Conservation (phyloP, 2,113 vertebrate genomes). For the Thermophis baileyi region DNA sequence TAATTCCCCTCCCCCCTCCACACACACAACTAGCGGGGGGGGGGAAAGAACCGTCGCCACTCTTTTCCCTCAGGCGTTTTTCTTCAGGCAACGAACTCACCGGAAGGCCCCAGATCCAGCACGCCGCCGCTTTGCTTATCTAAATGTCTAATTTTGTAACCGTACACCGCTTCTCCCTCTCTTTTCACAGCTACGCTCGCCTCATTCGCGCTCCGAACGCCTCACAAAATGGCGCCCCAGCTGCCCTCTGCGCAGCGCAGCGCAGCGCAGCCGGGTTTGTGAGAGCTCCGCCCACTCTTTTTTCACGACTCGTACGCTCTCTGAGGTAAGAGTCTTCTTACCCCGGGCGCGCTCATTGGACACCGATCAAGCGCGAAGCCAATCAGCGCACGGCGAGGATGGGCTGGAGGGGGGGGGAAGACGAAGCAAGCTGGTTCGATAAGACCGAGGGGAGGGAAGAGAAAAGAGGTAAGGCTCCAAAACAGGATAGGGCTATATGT, state of each 20-base stretch:
- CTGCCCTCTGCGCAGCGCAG: constrained; percentile 57
- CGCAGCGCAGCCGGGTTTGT: constrained; percentile 41
- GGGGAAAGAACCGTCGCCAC: not conserved
- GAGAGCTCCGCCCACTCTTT: constrained; percentile 6
- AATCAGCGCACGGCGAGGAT: not conserved
- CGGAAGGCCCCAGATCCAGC: constrained; percentile 3
- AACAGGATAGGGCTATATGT: not conserved
- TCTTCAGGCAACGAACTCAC: constrained; percentile 11
- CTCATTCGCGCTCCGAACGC: constrained; percentile 23
- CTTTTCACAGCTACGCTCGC: not conserved
- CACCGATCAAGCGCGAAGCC: accelerated
- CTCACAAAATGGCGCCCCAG: constrained; percentile 66
- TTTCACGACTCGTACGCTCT: not conserved
- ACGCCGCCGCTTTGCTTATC: not conserved
- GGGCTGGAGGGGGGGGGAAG: not conserved
- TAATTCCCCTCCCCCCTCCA: not conserved
- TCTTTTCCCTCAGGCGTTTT: not conserved
- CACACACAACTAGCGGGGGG: too few species aligned
- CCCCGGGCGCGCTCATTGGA: not conserved
- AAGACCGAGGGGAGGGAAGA: not conserved
- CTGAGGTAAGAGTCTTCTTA: constrained; percentile 22
- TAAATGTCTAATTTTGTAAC: not conserved
- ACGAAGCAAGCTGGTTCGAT: not conserved
- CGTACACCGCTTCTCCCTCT: not conserved
- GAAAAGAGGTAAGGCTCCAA: not conserved